Base-by-base conservation (phyloP, 2,797 vertebrate genomes). In the Lepilemur ruficaudatus region DNA sequence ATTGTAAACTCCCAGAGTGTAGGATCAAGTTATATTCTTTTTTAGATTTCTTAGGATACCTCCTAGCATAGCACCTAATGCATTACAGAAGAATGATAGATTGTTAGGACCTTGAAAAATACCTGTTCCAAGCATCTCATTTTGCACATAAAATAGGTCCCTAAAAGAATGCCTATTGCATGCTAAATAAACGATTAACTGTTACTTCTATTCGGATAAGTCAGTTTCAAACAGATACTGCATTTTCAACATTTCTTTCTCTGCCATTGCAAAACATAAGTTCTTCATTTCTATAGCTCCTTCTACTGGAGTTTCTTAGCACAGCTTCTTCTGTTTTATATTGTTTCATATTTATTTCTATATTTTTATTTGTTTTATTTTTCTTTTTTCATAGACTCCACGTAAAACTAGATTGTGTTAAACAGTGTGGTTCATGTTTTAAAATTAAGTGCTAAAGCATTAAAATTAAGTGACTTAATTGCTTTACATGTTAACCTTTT, bases 221-320 rank as follows among this genome's bases (percentile, higher is more conserved):
- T 82, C 80, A 82, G 52, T 72, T 55, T 92, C 52, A 72, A 43
- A 52, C 22, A 79, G 48, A 75, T 72, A 69, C 25, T 43, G 89
- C 20, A 35, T 72, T 89, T 91, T 76, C 80, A 92, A 65, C 35
- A 78, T 79, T 72, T 70, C 57, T 95, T 85, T 89, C 72, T 92
- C n/a, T 57, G 35, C 28, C 50, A 3, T 25, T 78, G 38, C 17
- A 83, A 94, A 96, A 63, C 67, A 0, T 83, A 52, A 38, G 10
- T 70, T 96, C 78, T 94, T 89, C 52, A 78, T 92, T 97, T 97
- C 63, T 94, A 57, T 5, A 91, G 85, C 95, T 96, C 96, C 95
- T 98, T 96, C 95, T 94, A 52, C 93, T 96, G 96, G 90, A 92
- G 20, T 86, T 50, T 83, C 70, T 93, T 88, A 85, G 82, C 94